phyloP scores from a whole-genome alignment of 2,113 vertebrate genomes.

The Myotis lucifugus region DNA sequence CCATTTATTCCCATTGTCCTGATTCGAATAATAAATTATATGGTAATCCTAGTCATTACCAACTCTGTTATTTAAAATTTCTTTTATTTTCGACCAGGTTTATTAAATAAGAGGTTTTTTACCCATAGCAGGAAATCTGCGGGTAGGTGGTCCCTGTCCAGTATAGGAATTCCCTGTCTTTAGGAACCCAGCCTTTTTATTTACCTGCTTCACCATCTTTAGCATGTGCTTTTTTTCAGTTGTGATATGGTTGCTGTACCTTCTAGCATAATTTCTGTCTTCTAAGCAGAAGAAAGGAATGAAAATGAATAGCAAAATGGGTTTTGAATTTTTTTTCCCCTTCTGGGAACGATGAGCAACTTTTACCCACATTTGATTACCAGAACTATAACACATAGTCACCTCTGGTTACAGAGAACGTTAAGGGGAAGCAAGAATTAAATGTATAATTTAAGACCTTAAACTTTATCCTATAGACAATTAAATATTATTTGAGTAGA shows the following conservation, averaged over 20 bases:
- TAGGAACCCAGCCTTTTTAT: not conserved
- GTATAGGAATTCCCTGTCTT: not conserved
- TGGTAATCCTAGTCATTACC: not conserved
- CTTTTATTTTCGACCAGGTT: not conserved
- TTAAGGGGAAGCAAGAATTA: conserved; percentile 4
- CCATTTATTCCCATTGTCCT: not conserved
- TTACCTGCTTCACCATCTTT: not conserved
- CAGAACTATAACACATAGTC: not conserved
- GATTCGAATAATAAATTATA: conserved; percentile 10
- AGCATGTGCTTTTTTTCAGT: not conserved
- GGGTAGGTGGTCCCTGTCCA: not conserved
- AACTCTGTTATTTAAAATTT: conserved; percentile 1
- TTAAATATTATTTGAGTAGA: conserved; percentile 25
- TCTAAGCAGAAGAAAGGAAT: not conserved
- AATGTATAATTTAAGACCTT: conserved; percentile 19
- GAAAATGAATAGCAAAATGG: conserved; percentile 7
- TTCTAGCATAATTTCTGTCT: not conserved
- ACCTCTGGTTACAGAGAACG: not conserved
- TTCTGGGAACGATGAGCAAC: not conserved
- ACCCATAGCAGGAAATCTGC: not conserved
- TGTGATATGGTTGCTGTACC: not conserved
- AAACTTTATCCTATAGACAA: conserved; percentile 22
- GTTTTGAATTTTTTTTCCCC: not conserved
- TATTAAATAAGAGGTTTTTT: conserved; percentile 16
- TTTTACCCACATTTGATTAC: not conserved